phyloP scores from a whole-genome alignment of 2,888 invertebrate species.

The Colostygia pectinataria region DNA sequence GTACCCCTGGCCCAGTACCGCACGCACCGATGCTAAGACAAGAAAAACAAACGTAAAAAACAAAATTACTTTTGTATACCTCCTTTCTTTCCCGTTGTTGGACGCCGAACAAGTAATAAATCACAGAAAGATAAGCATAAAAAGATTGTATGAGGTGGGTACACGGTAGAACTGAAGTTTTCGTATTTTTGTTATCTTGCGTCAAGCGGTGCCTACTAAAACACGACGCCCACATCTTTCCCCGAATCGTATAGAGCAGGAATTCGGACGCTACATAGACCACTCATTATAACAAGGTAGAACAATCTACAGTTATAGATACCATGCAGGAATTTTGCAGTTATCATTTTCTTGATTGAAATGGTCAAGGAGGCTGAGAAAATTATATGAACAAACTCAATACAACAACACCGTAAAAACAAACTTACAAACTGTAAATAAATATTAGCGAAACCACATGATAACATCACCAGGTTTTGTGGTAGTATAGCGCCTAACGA shows the following conservation, averaged over 20 bases:
- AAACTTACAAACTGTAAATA: no score
- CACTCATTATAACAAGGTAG: conserved; percentile 19
- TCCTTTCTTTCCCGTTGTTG: conserved; percentile 81
- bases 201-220: conserved; percentile 68
- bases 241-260: conserved; percentile 51
- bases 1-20: conserved; percentile 68
- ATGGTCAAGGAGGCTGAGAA: not conserved
- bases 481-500: no score
- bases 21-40: conserved; percentile 77
- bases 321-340: conserved; percentile 5
- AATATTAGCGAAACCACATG: no score
- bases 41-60: conserved; percentile 81
- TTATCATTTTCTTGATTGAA: not conserved
- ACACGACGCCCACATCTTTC: conserved; percentile 67
- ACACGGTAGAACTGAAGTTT: conserved; percentile 80
- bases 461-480: no score
- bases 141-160: conserved; percentile 80
- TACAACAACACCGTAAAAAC: not conserved
- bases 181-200: conserved; percentile 78
- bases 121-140: conserved; percentile 83
- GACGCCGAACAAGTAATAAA: conserved; percentile 80
- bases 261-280: conserved; percentile 25
- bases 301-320: not conserved
- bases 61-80: conserved; percentile 83
- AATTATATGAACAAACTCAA: not conserved